These are phyloP conservation scores for Opisthocomus hoazin DNA, from an alignment of 2,113 vertebrate genomes.

Conservation along the genomic window DNA sequence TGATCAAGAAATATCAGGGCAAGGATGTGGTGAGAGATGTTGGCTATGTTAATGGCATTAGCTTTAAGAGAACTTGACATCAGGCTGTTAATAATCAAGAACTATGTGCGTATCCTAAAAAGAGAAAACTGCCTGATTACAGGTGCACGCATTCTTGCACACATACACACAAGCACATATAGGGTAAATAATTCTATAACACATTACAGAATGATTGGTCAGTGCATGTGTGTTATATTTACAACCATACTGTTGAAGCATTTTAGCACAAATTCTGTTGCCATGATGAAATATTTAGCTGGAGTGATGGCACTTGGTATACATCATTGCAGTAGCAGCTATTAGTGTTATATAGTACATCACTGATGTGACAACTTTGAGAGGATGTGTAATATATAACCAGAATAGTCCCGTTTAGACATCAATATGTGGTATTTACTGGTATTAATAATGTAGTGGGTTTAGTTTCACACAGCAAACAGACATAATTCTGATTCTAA, in stretches of 20 bases:
- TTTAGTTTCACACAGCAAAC: conserved; percentile 46
- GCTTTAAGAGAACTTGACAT: neutral
- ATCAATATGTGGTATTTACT: conserved; percentile 50
- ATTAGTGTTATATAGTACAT: conserved; percentile 58
- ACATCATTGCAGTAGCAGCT: conserved; percentile 63
- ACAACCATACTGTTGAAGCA: conserved; percentile 5
- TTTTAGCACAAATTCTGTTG: neutral
- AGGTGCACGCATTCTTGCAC: rapidly evolving
- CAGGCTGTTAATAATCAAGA: neutral
- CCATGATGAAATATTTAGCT: conserved; percentile 49
- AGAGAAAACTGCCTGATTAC: neutral
- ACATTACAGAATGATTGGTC: neutral
- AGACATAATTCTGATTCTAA: conserved; percentile 34
- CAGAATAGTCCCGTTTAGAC: conserved; percentile 29
- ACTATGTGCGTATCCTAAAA: neutral
- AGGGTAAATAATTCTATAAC: neutral
- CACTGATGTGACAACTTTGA: conserved; percentile 54
- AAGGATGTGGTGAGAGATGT: neutral
- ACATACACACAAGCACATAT: neutral
- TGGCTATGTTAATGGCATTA: neutral
- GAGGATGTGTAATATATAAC: conserved; percentile 61
- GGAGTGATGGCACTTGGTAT: conserved; percentile 37
- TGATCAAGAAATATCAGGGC: neutral
- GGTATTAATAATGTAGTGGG: conserved; percentile 53
- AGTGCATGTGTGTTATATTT: conserved; percentile 24